Evolutionary conservation across 2,113 vertebrate genomes (phyloP), one percentile per base, ranked within the genome.

Genomic region (Paedocypris sp.): DNA sequence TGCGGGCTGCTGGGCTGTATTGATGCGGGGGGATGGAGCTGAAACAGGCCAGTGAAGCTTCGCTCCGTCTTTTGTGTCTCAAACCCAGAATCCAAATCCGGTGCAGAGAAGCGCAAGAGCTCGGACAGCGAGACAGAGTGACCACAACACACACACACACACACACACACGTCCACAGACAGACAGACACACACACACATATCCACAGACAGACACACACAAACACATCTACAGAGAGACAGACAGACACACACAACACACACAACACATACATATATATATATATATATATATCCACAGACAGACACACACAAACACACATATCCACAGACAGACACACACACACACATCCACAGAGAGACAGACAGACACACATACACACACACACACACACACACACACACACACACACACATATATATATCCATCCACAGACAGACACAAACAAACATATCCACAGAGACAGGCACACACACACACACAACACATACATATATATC

Each of bases 1-100:
- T 79, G 77, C 70, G 60, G 76, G 70, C 76, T 73, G 64, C 69
- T 49, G 41, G 8, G 62, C 65, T 70, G 65, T 72, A 77, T 71
- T 75, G 74, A 77, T 71, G 80, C 13, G 49, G 46, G 29, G 20
- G 62, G 62, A 36, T 26, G 54, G 62, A 64, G 64, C 57, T 38
- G 38, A 67, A 39, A 52, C 48, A 50, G 67, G 56, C 60, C 73
- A 69, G 68, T 20, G 57, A 68, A 60, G 13, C 39, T 22, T 53
- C n/a, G 23, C 20, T 64, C 41, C 47, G 45, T 53, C 60, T 60
- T 20, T 64, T 62, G 72, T 54, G 26, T 77, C 62, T 12, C 62
- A 66, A 65, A 50, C 56, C 23, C 13, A 7, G 22, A 43, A n/a
- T n/a, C n/a, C n/a, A n/a, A n/a, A n/a, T n/a, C n/a, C n/a, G n/a